Evolutionary conservation across 2,888 invertebrate species (phyloP), one percentile per base, ranked within the genome.

Genomic region (Tuta absoluta): DNA sequence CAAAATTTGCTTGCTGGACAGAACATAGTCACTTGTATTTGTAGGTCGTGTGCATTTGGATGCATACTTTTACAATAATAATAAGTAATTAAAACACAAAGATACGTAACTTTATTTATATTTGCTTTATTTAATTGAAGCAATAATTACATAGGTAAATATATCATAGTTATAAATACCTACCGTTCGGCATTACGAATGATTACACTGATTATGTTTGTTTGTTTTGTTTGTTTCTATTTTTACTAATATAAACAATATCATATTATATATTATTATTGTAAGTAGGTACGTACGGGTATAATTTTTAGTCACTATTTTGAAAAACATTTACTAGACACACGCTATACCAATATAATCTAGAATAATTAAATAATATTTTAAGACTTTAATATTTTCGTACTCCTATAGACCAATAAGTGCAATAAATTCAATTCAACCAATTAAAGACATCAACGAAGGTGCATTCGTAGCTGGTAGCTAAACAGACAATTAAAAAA

Each of bases 71-170:
- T n/a, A n/a, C n/a, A n/a, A n/a, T n/a, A n/a, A n/a, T n/a, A n/a
- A n/a, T n/a, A n/a, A n/a, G n/a, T 17, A 14, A 37, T 33, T 37
- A 37, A 58, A 61, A 61, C 61, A 38, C 33, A 57, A 10, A 53
- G 19, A n/a, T 51, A 51, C 10, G 41, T 63, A 66, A 66, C 61
- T 62, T 77, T 78, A 77, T 80, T 79, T 82, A 82, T 83, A 80
- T 69, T 85, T 82, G 82, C 83, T 84, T 86, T 85, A 84, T 81
- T 84, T 82, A 79, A 80, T 77, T 81, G 81, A 87, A 87, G 86
- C 86, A 82, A 78, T 85, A 79, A 81, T 85, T 85, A 84, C 77
- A 79, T 81, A 48, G n/a, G 45, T 48, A 61, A 19, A 28, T 61
- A 61, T n/a, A 41, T 48, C 14, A 41, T 61, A 60, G 28, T 60